Base-by-base conservation (phyloP, 2,797 vertebrate species). In the Malurus leucopterus region DNA sequence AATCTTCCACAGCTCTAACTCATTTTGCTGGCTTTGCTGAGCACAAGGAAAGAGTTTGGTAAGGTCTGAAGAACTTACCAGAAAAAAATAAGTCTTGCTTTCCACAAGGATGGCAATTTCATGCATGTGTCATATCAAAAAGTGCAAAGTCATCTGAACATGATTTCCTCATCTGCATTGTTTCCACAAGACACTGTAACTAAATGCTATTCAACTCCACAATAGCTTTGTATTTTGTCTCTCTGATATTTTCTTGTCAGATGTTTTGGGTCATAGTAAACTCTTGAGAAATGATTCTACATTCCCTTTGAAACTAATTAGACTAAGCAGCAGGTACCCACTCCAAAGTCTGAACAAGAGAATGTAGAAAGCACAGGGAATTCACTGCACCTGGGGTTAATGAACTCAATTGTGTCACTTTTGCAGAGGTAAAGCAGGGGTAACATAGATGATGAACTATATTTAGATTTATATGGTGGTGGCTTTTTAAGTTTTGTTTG, bases 301-400 rank as follows among this genome's bases (percentile, higher is more conserved):
- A 96, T 96, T 98, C 98, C 98, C 98, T 98, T 95, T 97, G 98
- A 98, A 98, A 98, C 98, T 98, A 98, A 98, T 98, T 98, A 98
- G 93, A 91, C 92, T 97, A 98, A 98, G 97, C 96, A 98, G 95
- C 96, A 95, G 74, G 96, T 97, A 96, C 93, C 79, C 75, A 75
- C 72, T 91, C 88, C 9, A 4, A 90, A 94, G 83, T 89, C 86
- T 84, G 91, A 95, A 96, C 94, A 95, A 96, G 90, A 95, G 95
- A 93, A 90, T 58, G 53, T 34, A 92, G 90, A 85, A 83, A 70
- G 74, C 75, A 82, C 71, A 86, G 93, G 95, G 95, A 95, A 93
- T 95, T 96, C 88, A 68, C 58, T 82, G 86, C 67, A 84, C 73
- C 83, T 89, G 78, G 91, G 94, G 96, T 94, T 96, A 97, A 81